Evolutionary conservation across 2,113 vertebrate species (phyloP).

Genomic region (Empidonax traillii): DNA sequence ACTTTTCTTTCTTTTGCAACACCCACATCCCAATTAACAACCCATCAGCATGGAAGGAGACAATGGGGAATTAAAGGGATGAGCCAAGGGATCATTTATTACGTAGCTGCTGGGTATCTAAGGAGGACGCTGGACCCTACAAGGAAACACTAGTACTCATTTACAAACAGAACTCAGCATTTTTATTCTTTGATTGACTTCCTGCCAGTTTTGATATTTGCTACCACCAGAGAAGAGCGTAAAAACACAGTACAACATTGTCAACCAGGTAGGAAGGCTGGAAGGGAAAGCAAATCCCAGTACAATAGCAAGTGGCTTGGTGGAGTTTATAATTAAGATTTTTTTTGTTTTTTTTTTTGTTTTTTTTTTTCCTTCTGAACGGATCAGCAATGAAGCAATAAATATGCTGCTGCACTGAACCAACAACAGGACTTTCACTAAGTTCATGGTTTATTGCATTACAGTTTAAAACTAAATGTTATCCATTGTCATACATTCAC

Average conservation of each 20-base stretch:
- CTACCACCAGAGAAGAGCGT: conserved; percentile 47
- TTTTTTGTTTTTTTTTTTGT: no score
- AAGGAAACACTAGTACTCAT: conserved; percentile 56
- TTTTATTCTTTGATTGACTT: conserved; percentile 66
- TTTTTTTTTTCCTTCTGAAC: background rate
- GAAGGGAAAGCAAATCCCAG: conserved; percentile 52
- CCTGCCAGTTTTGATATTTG: conserved; percentile 39
- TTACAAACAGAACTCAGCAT: conserved; percentile 57
- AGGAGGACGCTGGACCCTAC: background rate
- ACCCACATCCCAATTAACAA: background rate
- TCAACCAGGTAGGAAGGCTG: conserved; percentile 41
- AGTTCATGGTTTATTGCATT: conserved; percentile 57
- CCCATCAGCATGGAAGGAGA: background rate
- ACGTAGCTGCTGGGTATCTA: background rate
- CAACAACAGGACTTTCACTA: conserved; percentile 13
- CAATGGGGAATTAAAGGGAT: background rate
- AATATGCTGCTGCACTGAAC: conserved; percentile 32
- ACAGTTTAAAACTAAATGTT: conserved; percentile 40
- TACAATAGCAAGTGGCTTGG: conserved; percentile 45
- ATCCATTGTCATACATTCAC: conserved; percentile 19
- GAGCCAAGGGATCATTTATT: background rate
- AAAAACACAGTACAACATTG: conserved; percentile 62
- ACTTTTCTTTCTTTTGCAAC: background rate
- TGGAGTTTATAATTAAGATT: background rate
- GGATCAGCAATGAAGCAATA: conserved; percentile 39